Percentiles rank a stretch among this genome's conserved stretches.
phyloP scores from a whole-genome alignment of 2,888 invertebrate species.

The Tiliacea aurago region DNA sequence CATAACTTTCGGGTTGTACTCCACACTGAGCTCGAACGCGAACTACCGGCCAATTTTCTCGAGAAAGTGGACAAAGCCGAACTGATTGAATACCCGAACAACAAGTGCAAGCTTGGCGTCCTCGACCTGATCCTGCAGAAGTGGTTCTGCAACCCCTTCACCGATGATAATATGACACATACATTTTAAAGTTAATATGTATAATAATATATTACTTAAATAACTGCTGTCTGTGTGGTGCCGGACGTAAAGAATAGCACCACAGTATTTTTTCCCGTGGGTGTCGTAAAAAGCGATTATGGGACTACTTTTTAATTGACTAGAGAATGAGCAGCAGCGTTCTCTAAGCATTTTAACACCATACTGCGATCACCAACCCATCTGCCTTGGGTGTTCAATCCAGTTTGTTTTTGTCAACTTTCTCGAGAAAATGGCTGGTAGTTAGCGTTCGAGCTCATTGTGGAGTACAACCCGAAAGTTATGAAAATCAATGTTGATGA shows the following conservation, averaged over 20 bases:
- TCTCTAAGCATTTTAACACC: too few relatives aligned
- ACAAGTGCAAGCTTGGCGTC: slow-evolving; percentile 93
- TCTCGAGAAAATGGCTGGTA: slow-evolving; percentile 94
- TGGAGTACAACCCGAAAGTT: slow-evolving; percentile 95
- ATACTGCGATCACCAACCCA: too few relatives aligned
- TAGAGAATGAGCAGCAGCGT: too few relatives aligned
- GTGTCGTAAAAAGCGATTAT: too few relatives aligned
- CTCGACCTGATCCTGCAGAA: slow-evolving; percentile 93
- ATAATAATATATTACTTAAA: too few relatives aligned
- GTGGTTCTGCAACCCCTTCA: slow-evolving; percentile 95
- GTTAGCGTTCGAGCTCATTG: slow-evolving; percentile 95
- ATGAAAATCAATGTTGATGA: neutral
- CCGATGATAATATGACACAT: slow-evolving; percentile 91
- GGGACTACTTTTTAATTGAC: too few relatives aligned
- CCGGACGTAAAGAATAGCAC: too few relatives aligned
- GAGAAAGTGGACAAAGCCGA: slow-evolving; percentile 95
- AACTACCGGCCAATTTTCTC: slow-evolving; percentile 94
- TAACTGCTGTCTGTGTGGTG: too few relatives aligned
- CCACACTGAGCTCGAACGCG: slow-evolving; percentile 96
- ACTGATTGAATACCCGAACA: slow-evolving; percentile 95
- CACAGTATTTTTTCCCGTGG: too few relatives aligned
- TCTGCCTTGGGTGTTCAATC: slow-evolving; percentile 97
- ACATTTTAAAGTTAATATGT: slow-evolving; percentile 2
- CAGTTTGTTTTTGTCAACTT: slow-evolving; percentile 94
- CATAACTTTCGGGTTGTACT: slow-evolving; percentile 93